Evolutionary conservation across 2,888 invertebrate genomes (phyloP), one percentile per base, ranked within the genome.

Genomic region (Panopea generosa): DNA sequence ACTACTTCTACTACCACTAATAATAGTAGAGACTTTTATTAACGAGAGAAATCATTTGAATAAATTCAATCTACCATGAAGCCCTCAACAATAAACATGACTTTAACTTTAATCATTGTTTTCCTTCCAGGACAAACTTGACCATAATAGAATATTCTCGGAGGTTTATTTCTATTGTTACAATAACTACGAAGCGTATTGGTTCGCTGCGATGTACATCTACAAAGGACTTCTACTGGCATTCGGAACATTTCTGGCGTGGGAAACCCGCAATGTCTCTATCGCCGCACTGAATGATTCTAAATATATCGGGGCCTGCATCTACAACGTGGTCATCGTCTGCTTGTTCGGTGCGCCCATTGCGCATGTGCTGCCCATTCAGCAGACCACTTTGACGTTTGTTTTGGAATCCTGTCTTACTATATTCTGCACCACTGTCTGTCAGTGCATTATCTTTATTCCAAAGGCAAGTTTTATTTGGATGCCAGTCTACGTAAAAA

Each of bases 211-310:
- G 9, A 66, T 85, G 18, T 86, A 86, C 73, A 59, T 83, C 11
- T 84, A 82, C 65, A 88, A 89, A 59, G 87, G 88, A 2, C 73
- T 86, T 1, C 65, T 89, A n/a, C 69, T 88, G 7, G 71, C 86
- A 1, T 86, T 88, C 52, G 88, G 89, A 0, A 79, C 85, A 16
- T 89, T 89, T 68, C 67, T 89, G 27, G 86, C 87, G n/a, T 89
- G 85, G 84, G 86, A 86, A 43, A 89, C 88, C 4, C 75, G 87
- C 3, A 65, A 77, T 9, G 84, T 89, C 20, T 70, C 66, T 4
- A 68, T 87, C n/a, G 78, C 83, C 6, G 84, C 78, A 14, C 76
- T 89, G 29, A 89, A 89, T 52, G 89, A 89, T 59, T 83, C 83
- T 56, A 84, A 86, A 56, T 74, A 78, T 60, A 89, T 87, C 29